These are phyloP conservation scores for Lumbricus terrestris DNA, from an alignment of 2,888 invertebrate species.

Conservation along the genomic window DNA sequence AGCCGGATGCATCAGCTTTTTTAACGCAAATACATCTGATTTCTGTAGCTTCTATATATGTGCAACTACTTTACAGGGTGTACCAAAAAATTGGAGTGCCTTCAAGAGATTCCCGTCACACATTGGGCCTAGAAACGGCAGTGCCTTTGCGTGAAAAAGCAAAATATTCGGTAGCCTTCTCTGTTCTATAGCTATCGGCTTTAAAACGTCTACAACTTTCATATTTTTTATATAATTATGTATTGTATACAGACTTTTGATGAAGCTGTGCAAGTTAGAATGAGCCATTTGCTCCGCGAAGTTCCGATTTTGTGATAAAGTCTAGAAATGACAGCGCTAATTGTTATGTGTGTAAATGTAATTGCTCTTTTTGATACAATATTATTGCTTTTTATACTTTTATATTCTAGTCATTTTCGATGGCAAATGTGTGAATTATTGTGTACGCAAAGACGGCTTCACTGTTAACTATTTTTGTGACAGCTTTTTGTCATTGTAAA, in stretches of 20 bases:
- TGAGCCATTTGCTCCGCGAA: background rate
- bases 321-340: background rate
- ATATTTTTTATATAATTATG: background rate
- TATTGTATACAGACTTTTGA: background rate
- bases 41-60: background rate
- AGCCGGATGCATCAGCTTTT: background rate
- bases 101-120: background rate
- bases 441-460: background rate
- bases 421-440: background rate
- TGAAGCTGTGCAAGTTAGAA: background rate
- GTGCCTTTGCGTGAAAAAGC: background rate
- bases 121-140: background rate
- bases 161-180: background rate
- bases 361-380: background rate
- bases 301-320: background rate
- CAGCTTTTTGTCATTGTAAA: background rate
- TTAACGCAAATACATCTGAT: background rate
- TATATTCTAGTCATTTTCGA: background rate
- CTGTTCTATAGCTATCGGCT: background rate
- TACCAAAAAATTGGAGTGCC: conserved; percentile 3
- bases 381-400: conserved; percentile 3
- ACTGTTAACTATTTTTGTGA: background rate
- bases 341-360: background rate
- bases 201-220: background rate
- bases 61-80: background rate